These are phyloP conservation scores for Rhinopomastus cyanomelas DNA, from an alignment of 2,113 vertebrate species.

Conservation along the genomic window DNA sequence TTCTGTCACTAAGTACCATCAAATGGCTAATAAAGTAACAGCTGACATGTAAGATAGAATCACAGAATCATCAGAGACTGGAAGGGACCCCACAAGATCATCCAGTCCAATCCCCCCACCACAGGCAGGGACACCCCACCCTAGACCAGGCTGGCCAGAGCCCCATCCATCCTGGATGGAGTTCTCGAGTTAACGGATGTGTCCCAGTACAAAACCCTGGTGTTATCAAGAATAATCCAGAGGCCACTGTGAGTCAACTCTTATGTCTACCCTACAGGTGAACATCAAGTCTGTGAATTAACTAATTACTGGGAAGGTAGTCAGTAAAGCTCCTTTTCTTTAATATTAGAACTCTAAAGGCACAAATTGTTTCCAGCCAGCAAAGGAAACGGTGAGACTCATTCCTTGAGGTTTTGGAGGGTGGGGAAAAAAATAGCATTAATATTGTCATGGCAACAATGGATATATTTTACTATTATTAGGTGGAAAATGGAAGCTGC, in stretches of 20 bases:
- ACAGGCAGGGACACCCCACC: too few relatives aligned
- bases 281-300: neutral
- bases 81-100: too few relatives aligned
- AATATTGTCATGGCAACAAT: slow-evolving; percentile 55
- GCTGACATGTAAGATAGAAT: too few relatives aligned
- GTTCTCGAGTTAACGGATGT: neutral
- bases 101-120: too few relatives aligned
- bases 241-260: neutral
- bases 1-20: too few relatives aligned
- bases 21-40: too few relatives aligned
- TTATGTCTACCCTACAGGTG: neutral
- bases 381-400: neutral
- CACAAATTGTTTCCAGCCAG: slow-evolving; percentile 16
- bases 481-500: slow-evolving; percentile 57
- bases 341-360: slow-evolving; percentile 24
- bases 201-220: too few relatives aligned
- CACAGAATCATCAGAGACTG: too few relatives aligned
- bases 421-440: neutral
- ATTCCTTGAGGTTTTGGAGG: neutral
- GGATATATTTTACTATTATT: slow-evolving; percentile 48
- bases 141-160: too few relatives aligned
- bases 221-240: neutral
- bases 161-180: too few relatives aligned
- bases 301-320: neutral
- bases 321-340: neutral